phyloP scores from a whole-genome alignment of 2,113 vertebrate species.

The Narcine bancroftii region DNA sequence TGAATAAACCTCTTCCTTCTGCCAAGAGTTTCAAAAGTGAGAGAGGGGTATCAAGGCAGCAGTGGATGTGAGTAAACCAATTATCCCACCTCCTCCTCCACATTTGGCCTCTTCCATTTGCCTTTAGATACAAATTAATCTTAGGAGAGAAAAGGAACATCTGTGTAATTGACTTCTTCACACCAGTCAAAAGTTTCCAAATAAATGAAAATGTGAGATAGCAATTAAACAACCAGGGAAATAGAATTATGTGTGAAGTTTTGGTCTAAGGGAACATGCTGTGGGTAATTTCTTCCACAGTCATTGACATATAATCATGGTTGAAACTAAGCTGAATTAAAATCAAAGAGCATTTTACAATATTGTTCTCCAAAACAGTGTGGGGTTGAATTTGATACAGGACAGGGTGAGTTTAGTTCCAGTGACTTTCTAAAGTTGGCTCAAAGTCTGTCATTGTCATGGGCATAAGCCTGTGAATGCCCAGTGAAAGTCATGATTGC shows the following conservation, averaged over 20 bases:
- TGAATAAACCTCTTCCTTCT: not conserved
- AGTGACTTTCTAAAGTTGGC: not conserved
- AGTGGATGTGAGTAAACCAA: not conserved
- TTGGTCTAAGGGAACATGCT: not conserved
- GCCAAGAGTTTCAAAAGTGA: not conserved
- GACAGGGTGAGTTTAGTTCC: not conserved
- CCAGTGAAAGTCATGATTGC: not conserved
- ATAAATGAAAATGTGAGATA: not conserved
- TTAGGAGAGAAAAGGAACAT: slow-evolving; percentile 1
- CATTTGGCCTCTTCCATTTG: not conserved
- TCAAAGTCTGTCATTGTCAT: not conserved
- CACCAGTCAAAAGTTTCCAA: not conserved
- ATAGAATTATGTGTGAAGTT: slow-evolving; percentile 1
- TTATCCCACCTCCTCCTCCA: not conserved
- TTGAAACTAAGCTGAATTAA: not conserved
- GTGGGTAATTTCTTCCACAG: not conserved
- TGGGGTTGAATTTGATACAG: not conserved
- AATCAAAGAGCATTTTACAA: not conserved
- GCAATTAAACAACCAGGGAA: not conserved
- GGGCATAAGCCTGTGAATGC: not conserved
- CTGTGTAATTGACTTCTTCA: not conserved
- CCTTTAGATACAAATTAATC: not conserved
- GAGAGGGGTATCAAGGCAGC: not conserved
- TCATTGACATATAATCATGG: not conserved
- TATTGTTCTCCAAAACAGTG: not conserved